Evolutionary conservation across 2,113 vertebrate species (phyloP).

Genomic region (Hippocampus zosterae): DNA sequence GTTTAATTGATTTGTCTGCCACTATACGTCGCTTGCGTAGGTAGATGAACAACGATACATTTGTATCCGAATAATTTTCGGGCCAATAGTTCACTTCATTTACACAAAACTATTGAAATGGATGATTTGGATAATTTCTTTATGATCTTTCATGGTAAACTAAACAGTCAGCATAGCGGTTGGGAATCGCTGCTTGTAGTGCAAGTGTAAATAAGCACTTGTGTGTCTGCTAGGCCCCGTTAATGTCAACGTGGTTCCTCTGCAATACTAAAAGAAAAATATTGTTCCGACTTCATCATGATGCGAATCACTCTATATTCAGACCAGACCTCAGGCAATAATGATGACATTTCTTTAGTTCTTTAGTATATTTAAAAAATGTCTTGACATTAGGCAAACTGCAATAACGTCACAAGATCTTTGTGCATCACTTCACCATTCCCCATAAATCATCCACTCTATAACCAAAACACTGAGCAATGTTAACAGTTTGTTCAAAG

Average conservation of each 20-base stretch:
- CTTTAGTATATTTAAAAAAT: background rate
- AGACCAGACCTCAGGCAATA: background rate
- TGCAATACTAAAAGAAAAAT: background rate
- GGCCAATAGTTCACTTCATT: too few species aligned
- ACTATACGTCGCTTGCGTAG: background rate
- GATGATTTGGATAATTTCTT: background rate
- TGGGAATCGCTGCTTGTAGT: background rate
- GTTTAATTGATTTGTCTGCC: background rate
- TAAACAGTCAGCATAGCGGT: background rate
- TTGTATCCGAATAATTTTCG: background rate
- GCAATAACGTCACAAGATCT: background rate
- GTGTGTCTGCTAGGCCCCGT: background rate
- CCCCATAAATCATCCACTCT: background rate
- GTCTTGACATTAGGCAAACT: background rate
- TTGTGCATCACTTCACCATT: background rate
- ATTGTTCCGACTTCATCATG: background rate
- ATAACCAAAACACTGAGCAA: background rate
- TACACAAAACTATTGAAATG: background rate
- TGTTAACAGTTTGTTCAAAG: background rate
- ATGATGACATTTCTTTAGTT: background rate
- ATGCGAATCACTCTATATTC: background rate
- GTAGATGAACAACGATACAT: background rate
- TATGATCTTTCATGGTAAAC: background rate
- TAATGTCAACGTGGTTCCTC: background rate
- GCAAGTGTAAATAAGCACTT: background rate